A percentile compares a stretch with the other conserved stretches of the same genome.
Evolutionary conservation across 2,797 vertebrate species (phyloP).

Genomic region (Argentina silus): DNA sequence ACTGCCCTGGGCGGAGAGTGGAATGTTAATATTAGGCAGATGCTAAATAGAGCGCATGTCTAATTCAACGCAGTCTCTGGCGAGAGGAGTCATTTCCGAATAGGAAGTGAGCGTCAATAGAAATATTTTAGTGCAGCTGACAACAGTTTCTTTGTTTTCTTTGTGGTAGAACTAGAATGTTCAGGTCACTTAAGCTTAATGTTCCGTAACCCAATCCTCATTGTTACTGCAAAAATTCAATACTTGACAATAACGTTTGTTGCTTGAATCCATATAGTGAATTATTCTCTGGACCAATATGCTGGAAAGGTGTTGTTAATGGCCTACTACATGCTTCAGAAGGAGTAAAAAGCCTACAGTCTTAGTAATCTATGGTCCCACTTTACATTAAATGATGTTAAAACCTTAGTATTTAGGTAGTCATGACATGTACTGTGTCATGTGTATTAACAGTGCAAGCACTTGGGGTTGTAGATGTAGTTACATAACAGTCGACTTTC

Average conservation of each 20-base stretch:
- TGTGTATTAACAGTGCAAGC: conserved; percentile 1
- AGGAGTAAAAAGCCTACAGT: background rate
- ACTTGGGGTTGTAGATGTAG: background rate
- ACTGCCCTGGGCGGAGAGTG: conserved; percentile 57
- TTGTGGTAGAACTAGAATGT: background rate
- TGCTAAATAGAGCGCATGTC: conserved; percentile 67
- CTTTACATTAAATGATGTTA: background rate
- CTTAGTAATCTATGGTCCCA: background rate
- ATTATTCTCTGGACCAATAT: too few species aligned
- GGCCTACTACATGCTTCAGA: background rate
- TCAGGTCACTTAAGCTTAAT: background rate
- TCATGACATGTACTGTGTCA: conserved; percentile 24
- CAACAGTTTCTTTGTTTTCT: background rate
- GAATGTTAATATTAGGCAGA: conserved; percentile 48
- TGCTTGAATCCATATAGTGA: background rate
- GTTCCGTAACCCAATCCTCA: background rate
- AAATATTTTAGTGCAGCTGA: background rate
- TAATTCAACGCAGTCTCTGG: conserved; percentile 59
- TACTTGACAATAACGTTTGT: background rate
- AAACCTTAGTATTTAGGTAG: conserved; percentile 25
- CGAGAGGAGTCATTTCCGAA: conserved; percentile 31
- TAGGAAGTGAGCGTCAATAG: background rate
- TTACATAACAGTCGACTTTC: background rate
- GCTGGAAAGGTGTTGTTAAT: too few species aligned
- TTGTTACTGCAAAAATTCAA: background rate